Base-by-base conservation (phyloP, 2,113 vertebrate genomes). In the Forbesichthys papilliferus region DNA sequence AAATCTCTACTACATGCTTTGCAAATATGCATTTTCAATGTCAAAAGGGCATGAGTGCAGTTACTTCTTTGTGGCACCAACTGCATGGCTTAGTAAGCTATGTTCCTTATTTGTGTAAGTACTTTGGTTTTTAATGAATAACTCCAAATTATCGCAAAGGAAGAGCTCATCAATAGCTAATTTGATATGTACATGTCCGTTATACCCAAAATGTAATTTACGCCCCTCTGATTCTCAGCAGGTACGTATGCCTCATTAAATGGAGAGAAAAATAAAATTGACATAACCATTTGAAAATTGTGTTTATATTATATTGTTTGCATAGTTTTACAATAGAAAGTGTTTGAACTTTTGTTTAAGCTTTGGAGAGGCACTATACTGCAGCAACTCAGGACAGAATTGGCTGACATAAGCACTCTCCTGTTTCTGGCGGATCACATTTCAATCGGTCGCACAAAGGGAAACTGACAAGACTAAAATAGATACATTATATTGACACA, bases 401-500 rank as follows among this genome's bases (percentile, higher is more conserved):
- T 82, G 84, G 86, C 86, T 82, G 82, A 78, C 67, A 74, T 36
- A 3, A 77, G 74, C 34, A 11, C 74, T 61, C 76, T 73, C 66
- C 63, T 68, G 12, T 8, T 64, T 49, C 48, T 33, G 12, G 14
- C 16, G 33, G 75, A 67, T 89, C 86, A 68, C 53, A 84, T 91
- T 90, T 86, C 87, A 81, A 75, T 79, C 63, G 0, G 67, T 76
- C 76, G 86, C 78, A 81, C 71, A 71, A 61, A 75, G 20, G 77
- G 78, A 62, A 80, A 78, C 66, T 46, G 58, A 33, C 56, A 61
- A 42, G 78, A 86, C 86, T 49, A 72, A 90, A 90, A 90, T 86
- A 87, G 81, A 79, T 82, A 53, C 61, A 52, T 69, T 20, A 16
- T 73, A 78, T 47, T 73, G 79, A 82, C 69, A 71, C 79, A 66